Evolutionary conservation across 2,888 invertebrate genomes (phyloP), one percentile per base, ranked within the genome.

Genomic region (Anorthoa munda): DNA sequence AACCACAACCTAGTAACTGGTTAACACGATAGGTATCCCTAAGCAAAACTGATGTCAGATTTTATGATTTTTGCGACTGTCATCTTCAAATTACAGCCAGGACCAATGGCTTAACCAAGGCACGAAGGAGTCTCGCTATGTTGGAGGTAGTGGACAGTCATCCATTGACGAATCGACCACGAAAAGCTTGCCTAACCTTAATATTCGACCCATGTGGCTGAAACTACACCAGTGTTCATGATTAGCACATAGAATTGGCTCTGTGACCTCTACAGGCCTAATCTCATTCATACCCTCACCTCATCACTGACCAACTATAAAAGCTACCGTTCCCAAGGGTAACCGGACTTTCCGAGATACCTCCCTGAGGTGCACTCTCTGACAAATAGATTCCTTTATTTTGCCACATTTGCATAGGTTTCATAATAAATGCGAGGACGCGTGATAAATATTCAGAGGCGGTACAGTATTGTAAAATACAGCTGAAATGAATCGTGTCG

Each of bases 351-450:
- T 66, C 55, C 11, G 61, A 68, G 75, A 78, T 77, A 63, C 70
- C 75, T 78, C 83, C 83, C 83, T 26, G 46, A 66, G 76, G 81
- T 73, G 21, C 77, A 69, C 83, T 86, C 66, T 69, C 75, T 61
- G 76, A 79, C 81, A 86, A 84, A 87, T 85, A 83, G 77, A 86
- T 87, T 84, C 84, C 86, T 79, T 83, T 86, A 83, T 83, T 83
- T 82, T 69, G 64, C 72, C 77, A 75, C 65, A 87, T 87, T 87
- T 87, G 85, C 86, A 87, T 87, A 85, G 86, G 87, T 85, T 83
- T 83, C 72, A 82, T 87, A 83, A 85, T 87, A 87, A 85, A 86
- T 85, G 82, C 84, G 70, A 66, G 75, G 72, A 87, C 86, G 79
- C 74, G 71, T 83, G 75, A 87, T 86, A 87, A 83, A 87, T 86